Evolutionary conservation across 2,113 vertebrate species (phyloP).

Genomic region (Tinamus guttatus): DNA sequence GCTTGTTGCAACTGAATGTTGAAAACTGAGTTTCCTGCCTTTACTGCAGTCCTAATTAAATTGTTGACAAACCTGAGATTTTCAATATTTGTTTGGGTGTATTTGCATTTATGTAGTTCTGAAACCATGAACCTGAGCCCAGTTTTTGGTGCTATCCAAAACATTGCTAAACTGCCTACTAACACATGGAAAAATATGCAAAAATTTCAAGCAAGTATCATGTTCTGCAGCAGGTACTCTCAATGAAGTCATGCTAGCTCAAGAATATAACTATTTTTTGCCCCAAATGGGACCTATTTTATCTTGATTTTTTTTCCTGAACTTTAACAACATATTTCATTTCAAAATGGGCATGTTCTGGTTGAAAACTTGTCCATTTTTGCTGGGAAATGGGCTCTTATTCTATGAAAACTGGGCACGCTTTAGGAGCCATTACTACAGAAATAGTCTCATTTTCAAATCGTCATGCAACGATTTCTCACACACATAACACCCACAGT

Average conservation of each 20-base stretch:
- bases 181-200: not conserved
- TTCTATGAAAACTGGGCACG: not conserved
- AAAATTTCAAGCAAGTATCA: not conserved
- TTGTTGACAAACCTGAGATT: constrained; percentile 26
- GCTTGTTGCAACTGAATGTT: not conserved
- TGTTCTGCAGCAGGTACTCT: not conserved
- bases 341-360: not conserved
- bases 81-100: not conserved
- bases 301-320: not conserved
- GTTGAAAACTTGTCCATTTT: constrained; percentile 1
- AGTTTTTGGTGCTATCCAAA: not conserved
- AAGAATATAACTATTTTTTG: not conserved
- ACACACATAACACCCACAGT: not conserved
- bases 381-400: not conserved
- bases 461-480: not conserved
- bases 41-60: constrained; percentile 11
- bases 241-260: not conserved
- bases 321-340: not conserved
- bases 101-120: not conserved
- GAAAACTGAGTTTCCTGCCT: not conserved
- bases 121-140: not conserved
- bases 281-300: not conserved
- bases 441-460: constrained; percentile 38
- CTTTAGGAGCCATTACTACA: not conserved
- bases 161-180: not conserved